Percentiles rank a stretch among this genome's conserved stretches.
These are phyloP conservation scores for Falco rusticolus DNA, from an alignment of 2,797 vertebrate species.

Conservation along the genomic window DNA sequence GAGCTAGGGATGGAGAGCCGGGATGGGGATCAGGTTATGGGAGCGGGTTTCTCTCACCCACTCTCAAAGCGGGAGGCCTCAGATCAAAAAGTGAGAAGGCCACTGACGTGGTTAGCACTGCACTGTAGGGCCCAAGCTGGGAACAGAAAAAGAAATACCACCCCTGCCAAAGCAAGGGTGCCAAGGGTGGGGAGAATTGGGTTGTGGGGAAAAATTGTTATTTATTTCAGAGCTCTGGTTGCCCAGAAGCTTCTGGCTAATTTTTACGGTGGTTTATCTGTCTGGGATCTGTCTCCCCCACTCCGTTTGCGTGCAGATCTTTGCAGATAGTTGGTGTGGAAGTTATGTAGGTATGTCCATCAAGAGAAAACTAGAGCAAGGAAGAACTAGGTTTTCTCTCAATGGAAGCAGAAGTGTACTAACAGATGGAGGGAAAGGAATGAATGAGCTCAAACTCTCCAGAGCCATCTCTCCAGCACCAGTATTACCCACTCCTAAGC, in stretches of 20 bases:
- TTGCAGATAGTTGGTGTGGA: conserved; percentile 56
- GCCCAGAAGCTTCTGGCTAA: conserved; percentile 23
- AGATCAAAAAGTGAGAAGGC: not conserved
- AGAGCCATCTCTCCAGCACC: conserved; percentile 56
- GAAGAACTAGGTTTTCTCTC: conserved; percentile 57
- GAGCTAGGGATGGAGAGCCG: not conserved
- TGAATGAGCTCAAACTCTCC: conserved; percentile 58
- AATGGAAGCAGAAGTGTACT: conserved; percentile 41
- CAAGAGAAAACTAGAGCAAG: conserved; percentile 52
- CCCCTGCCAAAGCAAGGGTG: not conserved
- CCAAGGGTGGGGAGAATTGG: not conserved
- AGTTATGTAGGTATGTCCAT: conserved; percentile 28
- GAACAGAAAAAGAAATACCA: conserved; percentile 8
- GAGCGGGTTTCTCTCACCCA: not conserved
- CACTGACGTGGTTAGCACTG: conserved; percentile 14
- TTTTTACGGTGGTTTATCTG: not conserved
- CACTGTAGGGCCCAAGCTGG: conserved; percentile 48
- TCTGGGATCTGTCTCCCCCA: conserved; percentile 56
- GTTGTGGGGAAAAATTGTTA: not conserved
- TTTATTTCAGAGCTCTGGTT: conserved; percentile 8
- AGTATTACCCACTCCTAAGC: conserved; percentile 22
- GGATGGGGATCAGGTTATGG: not conserved
- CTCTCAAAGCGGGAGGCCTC: not conserved
- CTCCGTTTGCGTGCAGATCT: conserved; percentile 58
- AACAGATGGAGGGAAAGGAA: conserved; percentile 54